Evolutionary conservation across 92 coral and sea anemone species (phyloP).

Genomic region (Desmophyllum pertusum): DNA sequence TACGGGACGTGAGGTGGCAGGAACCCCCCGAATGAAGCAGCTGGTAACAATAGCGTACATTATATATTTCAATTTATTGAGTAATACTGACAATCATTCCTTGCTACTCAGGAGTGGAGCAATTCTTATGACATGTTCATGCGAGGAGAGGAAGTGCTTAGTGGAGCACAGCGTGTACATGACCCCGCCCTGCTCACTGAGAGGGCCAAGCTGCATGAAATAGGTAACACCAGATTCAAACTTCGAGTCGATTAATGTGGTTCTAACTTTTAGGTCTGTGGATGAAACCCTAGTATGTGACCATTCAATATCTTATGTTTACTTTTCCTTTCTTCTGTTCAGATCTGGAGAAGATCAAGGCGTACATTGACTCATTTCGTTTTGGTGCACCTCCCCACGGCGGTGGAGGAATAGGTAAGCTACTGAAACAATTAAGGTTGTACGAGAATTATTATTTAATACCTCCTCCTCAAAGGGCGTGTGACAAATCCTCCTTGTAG

Average conservation of each 20-base stretch:
- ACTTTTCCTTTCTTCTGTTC: not conserved
- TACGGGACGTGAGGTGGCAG: no score
- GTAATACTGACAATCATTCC: not conserved
- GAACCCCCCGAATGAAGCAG: no score
- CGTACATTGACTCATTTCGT: conserved; percentile 98
- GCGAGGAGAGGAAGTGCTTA: conserved; percentile 96
- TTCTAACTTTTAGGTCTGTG: no score
- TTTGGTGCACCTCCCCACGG: conserved; percentile 98
- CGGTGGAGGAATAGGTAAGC: conserved; percentile 98
- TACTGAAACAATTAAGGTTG: not conserved
- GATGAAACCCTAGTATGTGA: not conserved
- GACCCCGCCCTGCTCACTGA: conserved; percentile 88
- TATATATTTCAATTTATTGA: no score
- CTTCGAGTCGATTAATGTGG: not conserved
- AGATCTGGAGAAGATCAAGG: conserved; percentile 92
- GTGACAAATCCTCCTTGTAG: not conserved
- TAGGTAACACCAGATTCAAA: conserved; percentile 57
- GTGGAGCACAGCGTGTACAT: conserved; percentile 98
- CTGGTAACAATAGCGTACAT: not conserved
- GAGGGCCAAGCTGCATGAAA: conserved; percentile 86
- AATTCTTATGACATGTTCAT: conserved; percentile 99
- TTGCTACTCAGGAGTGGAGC: conserved; percentile 66
- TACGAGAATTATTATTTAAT: no score
- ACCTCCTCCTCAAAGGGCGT: not conserved
- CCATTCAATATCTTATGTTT: not conserved